These are phyloP conservation scores for Tiliqua scincoides DNA, from an alignment of 2,113 vertebrate species.

Conservation along the genomic window DNA sequence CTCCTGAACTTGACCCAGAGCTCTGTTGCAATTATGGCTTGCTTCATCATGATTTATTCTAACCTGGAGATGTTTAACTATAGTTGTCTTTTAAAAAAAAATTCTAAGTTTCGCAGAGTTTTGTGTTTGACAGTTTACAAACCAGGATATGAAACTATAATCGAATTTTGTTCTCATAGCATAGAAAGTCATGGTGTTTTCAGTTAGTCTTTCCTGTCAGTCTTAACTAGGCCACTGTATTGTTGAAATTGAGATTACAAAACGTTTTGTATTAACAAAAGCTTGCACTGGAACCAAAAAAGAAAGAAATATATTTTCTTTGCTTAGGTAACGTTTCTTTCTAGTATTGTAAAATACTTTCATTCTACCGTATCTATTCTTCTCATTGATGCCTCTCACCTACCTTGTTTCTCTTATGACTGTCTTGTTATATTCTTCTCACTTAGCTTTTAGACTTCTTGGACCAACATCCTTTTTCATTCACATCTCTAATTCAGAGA, in stretches of 20 bases:
- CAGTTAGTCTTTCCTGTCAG: too few relatives aligned
- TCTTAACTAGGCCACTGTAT: too few relatives aligned
- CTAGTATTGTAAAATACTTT: background rate
- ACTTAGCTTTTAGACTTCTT: conserved; percentile 89
- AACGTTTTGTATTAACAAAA: background rate
- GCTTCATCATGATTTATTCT: too few relatives aligned
- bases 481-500: conserved; percentile 91
- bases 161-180: too few relatives aligned
- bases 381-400: background rate
- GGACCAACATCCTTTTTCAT: conserved; percentile 93
- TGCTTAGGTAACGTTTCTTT: background rate
- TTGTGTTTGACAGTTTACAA: too few relatives aligned
- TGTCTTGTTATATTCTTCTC: background rate
- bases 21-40: too few relatives aligned
- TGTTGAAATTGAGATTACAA: background rate
- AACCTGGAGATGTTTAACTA: too few relatives aligned
- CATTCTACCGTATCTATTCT: background rate
- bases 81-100: too few relatives aligned
- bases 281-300: background rate
- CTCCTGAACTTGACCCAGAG: too few relatives aligned
- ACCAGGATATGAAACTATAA: too few relatives aligned
- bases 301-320: background rate
- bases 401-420: conserved; percentile 2
- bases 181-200: too few relatives aligned
- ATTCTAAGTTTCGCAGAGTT: too few relatives aligned